These are phyloP conservation scores for Brachionus sp. DNA, from an alignment of 1,140 invertebrate species.

Conservation along the genomic window DNA sequence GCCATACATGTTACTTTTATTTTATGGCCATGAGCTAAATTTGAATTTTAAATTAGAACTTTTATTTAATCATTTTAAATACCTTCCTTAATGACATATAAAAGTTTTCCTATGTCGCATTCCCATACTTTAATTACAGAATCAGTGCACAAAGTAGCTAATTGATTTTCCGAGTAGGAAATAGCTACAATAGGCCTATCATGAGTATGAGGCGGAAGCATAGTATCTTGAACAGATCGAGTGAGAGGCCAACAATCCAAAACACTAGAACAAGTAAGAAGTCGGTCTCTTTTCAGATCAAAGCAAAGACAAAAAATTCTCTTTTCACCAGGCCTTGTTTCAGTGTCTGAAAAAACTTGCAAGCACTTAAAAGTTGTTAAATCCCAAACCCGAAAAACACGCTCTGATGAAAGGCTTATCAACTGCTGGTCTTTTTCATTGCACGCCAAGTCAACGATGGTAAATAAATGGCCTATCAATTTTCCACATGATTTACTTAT, in stretches of 20 bases:
- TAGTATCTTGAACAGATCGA: slow-evolving; percentile 55
- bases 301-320: slow-evolving; percentile 56
- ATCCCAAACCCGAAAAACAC: slow-evolving; percentile 58
- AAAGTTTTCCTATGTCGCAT: slow-evolving; percentile 53
- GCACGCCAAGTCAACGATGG: slow-evolving; percentile 55
- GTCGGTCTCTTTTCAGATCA: slow-evolving; percentile 55
- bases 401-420: slow-evolving; percentile 57
- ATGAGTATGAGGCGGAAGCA: slow-evolving; percentile 58
- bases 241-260: slow-evolving; percentile 57
- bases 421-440: slow-evolving; percentile 59
- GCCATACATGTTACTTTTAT: slow-evolving; percentile 53
- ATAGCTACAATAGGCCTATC: slow-evolving; percentile 53
- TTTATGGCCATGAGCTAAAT: slow-evolving; percentile 50
- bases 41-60: not conserved
- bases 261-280: slow-evolving; percentile 58
- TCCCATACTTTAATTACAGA: slow-evolving; percentile 58
- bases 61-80: not conserved
- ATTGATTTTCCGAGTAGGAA: slow-evolving; percentile 53
- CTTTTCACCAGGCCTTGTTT: slow-evolving; percentile 56
- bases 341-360: slow-evolving; percentile 54
- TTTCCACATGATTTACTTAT: slow-evolving; percentile 57
- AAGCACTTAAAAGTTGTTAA: slow-evolving; percentile 57
- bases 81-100: slow-evolving; percentile 53
- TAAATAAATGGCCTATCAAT: slow-evolving; percentile 58
- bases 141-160: slow-evolving; percentile 56